Conservation (phyloP, 1,140 invertebrate species). For the Pteromalus puparum region DNA sequence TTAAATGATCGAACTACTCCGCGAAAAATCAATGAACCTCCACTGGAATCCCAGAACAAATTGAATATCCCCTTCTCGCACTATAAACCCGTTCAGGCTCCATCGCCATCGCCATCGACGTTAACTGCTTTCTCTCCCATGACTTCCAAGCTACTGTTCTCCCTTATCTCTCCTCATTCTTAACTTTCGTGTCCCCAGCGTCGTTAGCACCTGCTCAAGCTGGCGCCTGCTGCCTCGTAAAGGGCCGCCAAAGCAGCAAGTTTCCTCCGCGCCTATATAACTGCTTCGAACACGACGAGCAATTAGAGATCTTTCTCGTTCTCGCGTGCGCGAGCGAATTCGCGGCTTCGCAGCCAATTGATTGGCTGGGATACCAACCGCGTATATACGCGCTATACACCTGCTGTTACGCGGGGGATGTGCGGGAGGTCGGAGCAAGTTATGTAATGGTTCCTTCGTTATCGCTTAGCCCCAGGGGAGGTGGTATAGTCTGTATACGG, state of each 20-base stretch:
- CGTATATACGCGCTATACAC: too few species aligned
- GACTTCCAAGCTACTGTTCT: conserved; percentile 3
- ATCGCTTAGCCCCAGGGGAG: not conserved
- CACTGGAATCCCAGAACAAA: not conserved
- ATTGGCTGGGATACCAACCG: not conserved
- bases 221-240: conserved; percentile 58
- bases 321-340: not conserved
- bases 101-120: not conserved
- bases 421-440: not conserved
- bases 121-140: not conserved
- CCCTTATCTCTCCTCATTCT: conserved; percentile 36
- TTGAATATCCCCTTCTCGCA: not conserved
- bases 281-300: conserved; percentile 46
- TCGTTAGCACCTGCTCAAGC: conserved; percentile 69
- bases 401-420: too few species aligned
- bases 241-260: conserved; percentile 50
- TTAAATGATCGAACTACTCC: too few species aligned
- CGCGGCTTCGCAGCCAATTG: conserved; percentile 19
- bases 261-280: conserved; percentile 41
- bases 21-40: too few species aligned
- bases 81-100: too few species aligned
- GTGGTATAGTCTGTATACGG: not conserved
- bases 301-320: conserved; percentile 3
- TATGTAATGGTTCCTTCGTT: not conserved
- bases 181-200: conserved; percentile 45